Evolutionary conservation across 2,113 vertebrate species (phyloP).

Genomic region (Nipponia nippon): DNA sequence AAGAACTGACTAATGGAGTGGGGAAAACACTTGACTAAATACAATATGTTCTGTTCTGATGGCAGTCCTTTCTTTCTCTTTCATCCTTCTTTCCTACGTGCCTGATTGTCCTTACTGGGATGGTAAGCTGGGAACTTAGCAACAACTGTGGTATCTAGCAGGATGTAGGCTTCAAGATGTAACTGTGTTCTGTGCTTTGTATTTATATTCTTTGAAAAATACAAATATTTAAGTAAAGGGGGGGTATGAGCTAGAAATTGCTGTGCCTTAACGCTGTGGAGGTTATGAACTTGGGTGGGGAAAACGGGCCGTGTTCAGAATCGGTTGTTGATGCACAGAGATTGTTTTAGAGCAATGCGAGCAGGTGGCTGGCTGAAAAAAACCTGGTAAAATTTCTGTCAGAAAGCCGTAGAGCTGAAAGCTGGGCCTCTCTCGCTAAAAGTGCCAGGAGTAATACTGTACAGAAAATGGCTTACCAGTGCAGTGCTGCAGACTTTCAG

Average conservation of each 20-base stretch:
- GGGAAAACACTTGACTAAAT: not conserved
- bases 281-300: not conserved
- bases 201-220: not conserved
- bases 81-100: not conserved
- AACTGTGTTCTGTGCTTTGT: not conserved
- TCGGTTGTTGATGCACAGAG: not conserved
- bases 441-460: not conserved
- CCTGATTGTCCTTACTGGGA: not conserved
- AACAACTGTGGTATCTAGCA: not conserved
- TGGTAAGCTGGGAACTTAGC: not conserved
- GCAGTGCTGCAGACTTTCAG: not conserved
- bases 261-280: rapidly evolving
- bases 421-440: not conserved
- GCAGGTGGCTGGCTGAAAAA: not conserved
- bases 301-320: not conserved
- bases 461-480: not conserved
- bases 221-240: not conserved
- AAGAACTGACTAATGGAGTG: not conserved
- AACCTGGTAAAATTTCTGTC: not conserved
- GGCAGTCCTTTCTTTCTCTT: not conserved
- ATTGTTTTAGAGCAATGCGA: not conserved
- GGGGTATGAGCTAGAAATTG: not conserved
- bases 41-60: not conserved
- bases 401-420: not conserved
- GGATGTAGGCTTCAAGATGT: not conserved